Base-by-base conservation (phyloP, 2,797 vertebrate species). In the Rousettus madagascariensis region DNA sequence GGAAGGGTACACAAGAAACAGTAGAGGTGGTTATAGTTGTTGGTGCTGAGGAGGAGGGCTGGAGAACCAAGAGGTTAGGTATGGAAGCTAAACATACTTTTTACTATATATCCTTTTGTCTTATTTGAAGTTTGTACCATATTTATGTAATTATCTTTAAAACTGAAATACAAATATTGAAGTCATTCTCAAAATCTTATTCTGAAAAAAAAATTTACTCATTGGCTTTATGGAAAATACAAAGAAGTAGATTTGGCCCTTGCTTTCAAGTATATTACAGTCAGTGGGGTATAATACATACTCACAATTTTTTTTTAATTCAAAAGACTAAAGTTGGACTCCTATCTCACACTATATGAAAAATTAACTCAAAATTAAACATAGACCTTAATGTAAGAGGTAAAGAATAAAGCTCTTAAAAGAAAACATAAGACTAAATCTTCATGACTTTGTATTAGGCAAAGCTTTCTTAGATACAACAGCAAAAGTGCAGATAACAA, bases 361-460 rank as follows among this genome's bases (percentile, higher is more conserved):
- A 85, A 90, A 78, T 90, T 85, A 90, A 61, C 28, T 85, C 72
- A 94, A 85, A 78, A 63, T 85, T 51, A 19, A 36, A 71, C 79
- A 69, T 41, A 51, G 61, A 51, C 36, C 33, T 43, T 63, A 78
- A 78, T 85, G 22, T 71, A 55, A 86, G 28, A 86, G 38, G 46
- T 91, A 79, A 94, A 55, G 36, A 55, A 72, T 65, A 72, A 71
- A 90, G 61, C 16, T 87, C 38, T 84, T 72, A 55, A 78, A 36
- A 53, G 46, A 86, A 92, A 77, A 59, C n/a, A 84, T 33, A 51
- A 26, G 22, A 77, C 22, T 86, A 71, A 79, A 30, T 72, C 20
- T n/a, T 86, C 38, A 53, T 86, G 30, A 72, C 15, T n/a, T 46
- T 65, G 30, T 55, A n/a, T 72, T 49, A 79, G 65, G 65, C n/a